These are phyloP conservation scores for Thysanoteuthis rhombus DNA, from an alignment of 2,888 invertebrate genomes.

Conservation along the genomic window DNA sequence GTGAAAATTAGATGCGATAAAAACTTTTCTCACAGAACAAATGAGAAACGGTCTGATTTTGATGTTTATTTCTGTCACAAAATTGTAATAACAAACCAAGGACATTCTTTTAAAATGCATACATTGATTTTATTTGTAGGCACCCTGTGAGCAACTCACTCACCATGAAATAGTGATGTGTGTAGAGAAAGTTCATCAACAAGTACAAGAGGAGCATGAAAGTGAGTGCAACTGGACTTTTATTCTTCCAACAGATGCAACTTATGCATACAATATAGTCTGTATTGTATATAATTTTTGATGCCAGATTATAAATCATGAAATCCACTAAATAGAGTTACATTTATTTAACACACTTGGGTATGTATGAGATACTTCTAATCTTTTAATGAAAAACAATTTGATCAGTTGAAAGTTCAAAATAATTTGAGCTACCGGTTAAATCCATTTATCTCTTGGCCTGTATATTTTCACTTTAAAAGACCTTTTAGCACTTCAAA, in stretches of 20 bases:
- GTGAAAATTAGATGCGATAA: background rate
- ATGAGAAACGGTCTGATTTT: too few relatives aligned
- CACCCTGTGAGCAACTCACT: conserved; percentile 72
- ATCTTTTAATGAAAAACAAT: background rate
- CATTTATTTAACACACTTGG: background rate
- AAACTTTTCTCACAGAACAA: background rate
- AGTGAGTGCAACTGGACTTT: conserved; percentile 53
- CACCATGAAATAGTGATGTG: conserved; percentile 77
- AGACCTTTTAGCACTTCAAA: too few relatives aligned
- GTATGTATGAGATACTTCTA: background rate
- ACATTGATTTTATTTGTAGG: conserved; percentile 39
- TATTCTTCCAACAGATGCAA: background rate
- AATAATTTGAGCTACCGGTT: background rate
- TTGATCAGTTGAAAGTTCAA: too few relatives aligned
- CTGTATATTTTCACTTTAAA: background rate
- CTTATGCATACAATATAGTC: too few relatives aligned
- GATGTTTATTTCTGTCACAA: background rate
- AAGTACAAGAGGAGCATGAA: conserved; percentile 73
- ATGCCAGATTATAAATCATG: background rate
- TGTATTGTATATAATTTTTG: background rate
- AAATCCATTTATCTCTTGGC: too few relatives aligned
- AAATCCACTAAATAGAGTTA: background rate
- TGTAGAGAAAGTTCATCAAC: conserved; percentile 75
- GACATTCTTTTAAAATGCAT: background rate
- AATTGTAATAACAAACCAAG: background rate